phyloP scores from a whole-genome alignment of 1,140 invertebrate genomes.

The Bicyclus anynana region DNA sequence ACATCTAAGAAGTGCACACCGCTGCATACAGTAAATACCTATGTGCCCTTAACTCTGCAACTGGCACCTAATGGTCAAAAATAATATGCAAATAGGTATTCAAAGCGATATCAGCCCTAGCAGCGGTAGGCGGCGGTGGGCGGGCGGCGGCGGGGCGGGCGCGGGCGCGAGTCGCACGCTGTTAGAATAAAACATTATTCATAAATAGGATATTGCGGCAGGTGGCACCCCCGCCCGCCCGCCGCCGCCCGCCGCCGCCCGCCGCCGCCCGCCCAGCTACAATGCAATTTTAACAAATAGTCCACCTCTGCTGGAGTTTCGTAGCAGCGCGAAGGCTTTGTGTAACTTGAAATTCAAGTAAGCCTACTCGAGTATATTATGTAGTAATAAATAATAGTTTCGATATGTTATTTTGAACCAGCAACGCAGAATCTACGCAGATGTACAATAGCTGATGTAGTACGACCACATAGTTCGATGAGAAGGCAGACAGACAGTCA shows the following conservation, averaged over 20 bases:
- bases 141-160: slow-evolving; percentile 17
- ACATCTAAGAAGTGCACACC: too few species aligned
- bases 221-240: slow-evolving; percentile 35
- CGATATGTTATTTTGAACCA: too few species aligned
- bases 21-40: too few species aligned
- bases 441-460: too few species aligned
- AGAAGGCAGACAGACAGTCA: too few species aligned
- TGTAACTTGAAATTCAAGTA: neutral
- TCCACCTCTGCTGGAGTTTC: slow-evolving; percentile 19
- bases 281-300: slow-evolving; percentile 37
- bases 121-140: slow-evolving; percentile 9
- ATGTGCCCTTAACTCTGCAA: too few species aligned
- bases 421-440: too few species aligned
- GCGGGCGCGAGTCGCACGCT: slow-evolving; percentile 57
- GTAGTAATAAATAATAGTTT: neutral
- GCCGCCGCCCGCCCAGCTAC: slow-evolving; percentile 29
- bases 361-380: neutral
- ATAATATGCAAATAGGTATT: slow-evolving; percentile 19
- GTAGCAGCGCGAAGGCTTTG: neutral
- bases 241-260: slow-evolving; percentile 17
- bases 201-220: slow-evolving; percentile 72
- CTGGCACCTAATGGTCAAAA: neutral
- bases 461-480: too few species aligned
- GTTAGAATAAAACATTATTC: slow-evolving; percentile 75
- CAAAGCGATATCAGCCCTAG: slow-evolving; percentile 6